These are phyloP conservation scores for Engystomops pustulosus DNA, from an alignment of 2,113 vertebrate genomes.

Conservation along the genomic window DNA sequence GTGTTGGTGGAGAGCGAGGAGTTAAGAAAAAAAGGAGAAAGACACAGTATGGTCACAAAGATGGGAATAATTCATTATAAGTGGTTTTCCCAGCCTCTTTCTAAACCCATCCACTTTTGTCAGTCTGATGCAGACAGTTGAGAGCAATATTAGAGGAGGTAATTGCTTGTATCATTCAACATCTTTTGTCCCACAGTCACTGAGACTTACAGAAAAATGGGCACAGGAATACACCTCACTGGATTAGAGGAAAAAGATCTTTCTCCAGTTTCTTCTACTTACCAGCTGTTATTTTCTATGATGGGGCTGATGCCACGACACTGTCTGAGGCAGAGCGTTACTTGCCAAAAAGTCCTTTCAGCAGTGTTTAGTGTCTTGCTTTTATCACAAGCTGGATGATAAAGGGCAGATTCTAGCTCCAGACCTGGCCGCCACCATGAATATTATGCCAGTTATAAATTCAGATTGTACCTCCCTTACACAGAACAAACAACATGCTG, in stretches of 20 bases:
- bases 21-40: slow-evolving; percentile 33
- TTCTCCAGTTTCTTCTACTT: slow-evolving; percentile 81
- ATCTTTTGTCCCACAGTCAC: slow-evolving; percentile 86
- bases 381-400: slow-evolving; percentile 63
- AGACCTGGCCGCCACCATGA: slow-evolving; percentile 70
- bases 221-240: slow-evolving; percentile 76
- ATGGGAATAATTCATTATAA: slow-evolving; percentile 69
- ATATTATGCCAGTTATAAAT: slow-evolving; percentile 69
- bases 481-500: slow-evolving; percentile 50
- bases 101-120: slow-evolving; percentile 81
- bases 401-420: slow-evolving; percentile 70
- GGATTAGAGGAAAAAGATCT: slow-evolving; percentile 76
- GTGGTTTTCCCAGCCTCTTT: slow-evolving; percentile 79
- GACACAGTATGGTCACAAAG: slow-evolving; percentile 65
- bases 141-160: slow-evolving; percentile 91
- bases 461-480: slow-evolving; percentile 64
- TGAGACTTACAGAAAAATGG: slow-evolving; percentile 81
- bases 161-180: slow-evolving; percentile 95
- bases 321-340: slow-evolving; percentile 77
- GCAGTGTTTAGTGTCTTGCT: slow-evolving; percentile 70
- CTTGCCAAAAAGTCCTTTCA: slow-evolving; percentile 62
- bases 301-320: slow-evolving; percentile 69
- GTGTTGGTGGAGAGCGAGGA: slow-evolving; percentile 24
- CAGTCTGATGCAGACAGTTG: slow-evolving; percentile 80
- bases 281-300: slow-evolving; percentile 86